These are phyloP conservation scores for Drosophila ananassae DNA, from an alignment of 1,140 invertebrate species.

Conservation along the genomic window DNA sequence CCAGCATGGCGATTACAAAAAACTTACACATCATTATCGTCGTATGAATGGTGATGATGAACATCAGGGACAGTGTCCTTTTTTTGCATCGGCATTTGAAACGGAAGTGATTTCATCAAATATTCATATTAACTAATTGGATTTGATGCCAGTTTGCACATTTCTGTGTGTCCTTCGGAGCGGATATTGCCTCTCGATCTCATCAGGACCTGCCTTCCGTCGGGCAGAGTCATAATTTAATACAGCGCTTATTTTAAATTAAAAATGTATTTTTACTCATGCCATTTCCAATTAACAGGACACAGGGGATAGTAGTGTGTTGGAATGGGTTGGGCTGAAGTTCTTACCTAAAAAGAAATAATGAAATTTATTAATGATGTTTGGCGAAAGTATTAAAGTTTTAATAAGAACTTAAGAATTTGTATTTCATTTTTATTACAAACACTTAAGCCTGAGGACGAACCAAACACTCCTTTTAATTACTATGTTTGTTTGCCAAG, in stretches of 20 bases:
- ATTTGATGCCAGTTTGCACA: slow-evolving; percentile 71
- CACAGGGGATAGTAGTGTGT: neutral
- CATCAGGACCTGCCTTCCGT: slow-evolving; percentile 42
- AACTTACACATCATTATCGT: slow-evolving; percentile 48
- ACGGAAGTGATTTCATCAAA: slow-evolving; percentile 80
- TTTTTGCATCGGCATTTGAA: slow-evolving; percentile 63
- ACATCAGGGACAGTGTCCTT: slow-evolving; percentile 31
- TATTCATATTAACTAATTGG: slow-evolving; percentile 82
- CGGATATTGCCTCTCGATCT: slow-evolving; percentile 61
- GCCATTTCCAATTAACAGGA: slow-evolving; percentile 25
- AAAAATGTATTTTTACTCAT: slow-evolving; percentile 69
- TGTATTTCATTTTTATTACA: neutral
- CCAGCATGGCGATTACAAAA: slow-evolving; percentile 28
- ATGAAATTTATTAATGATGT: neutral
- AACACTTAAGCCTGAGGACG: neutral
- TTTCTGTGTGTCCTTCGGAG: slow-evolving; percentile 31
- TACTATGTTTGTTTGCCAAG: slow-evolving; percentile 1
- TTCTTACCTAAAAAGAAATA: slow-evolving; percentile 32
- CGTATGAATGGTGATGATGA: slow-evolving; percentile 27
- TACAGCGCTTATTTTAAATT: slow-evolving; percentile 75
- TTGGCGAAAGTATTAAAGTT: no score
- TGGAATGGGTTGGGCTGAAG: no score
- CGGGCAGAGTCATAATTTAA: slow-evolving; percentile 55
- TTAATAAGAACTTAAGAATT: no score
- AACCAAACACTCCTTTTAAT: neutral